Base-by-base conservation (phyloP, 2,113 vertebrate genomes). In the Amphiprion ocellaris region DNA sequence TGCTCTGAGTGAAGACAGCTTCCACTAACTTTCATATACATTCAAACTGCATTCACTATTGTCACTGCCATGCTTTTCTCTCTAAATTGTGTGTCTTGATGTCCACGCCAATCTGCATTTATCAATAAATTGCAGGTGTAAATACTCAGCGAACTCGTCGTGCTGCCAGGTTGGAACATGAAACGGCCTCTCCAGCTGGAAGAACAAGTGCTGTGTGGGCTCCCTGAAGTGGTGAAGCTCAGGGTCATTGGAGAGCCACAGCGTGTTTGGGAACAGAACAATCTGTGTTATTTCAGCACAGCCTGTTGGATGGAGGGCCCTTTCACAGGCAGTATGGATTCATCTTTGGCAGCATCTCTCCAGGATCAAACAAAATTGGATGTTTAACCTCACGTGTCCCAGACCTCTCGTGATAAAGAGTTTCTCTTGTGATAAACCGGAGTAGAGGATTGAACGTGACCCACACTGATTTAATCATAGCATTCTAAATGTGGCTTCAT, bases 301-400 rank as follows among this genome's bases (percentile, higher is more conserved):
- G 89, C 82, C 63, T 79, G 80, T 73, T 89, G 88, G 88, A 88
- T 90, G 75, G 84, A 83, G 78, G 58, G 66, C 76, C 79, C 82
- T 89, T 90, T 91, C 80, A 89, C 74, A 81, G 84, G 81, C 72
- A 85, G 77, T 77, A 83, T 85, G 82, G 83, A 89, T 91, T 90
- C 82, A 87, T 92, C 69, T 90, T 71, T 90, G 82, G 83, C 79
- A 85, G 82, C 33, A 89, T 90, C 69, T 72, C 62, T 69, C 53
- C 61, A 72, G 85, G 79, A 93, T 85, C 84, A 89, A 89, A 82
- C 79, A 63, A 86, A 92, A 89, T 64, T 82, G 69, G 73, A 90
- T 81, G 69, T 82, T 89, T 88, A 88, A 90, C 83, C 81, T 89
- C 81, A 69, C 44, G 30, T 84, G 88, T 80, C 59, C 83, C 37